Evolutionary conservation across 2,113 vertebrate genomes (phyloP).

Genomic region (Clarias macrocephalus): DNA sequence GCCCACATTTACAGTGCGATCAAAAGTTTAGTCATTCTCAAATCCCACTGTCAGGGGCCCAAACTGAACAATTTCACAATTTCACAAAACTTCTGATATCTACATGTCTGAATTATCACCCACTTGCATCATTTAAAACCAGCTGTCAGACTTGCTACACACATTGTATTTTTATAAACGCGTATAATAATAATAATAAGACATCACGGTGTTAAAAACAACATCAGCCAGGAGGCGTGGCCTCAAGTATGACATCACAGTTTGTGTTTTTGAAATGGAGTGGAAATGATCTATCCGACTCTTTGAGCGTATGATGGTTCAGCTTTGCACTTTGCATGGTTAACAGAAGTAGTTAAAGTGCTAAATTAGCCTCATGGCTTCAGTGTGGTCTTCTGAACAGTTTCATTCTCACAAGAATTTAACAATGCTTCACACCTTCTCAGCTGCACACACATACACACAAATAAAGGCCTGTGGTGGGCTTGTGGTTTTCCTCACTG

Average conservation of each 20-base stretch:
- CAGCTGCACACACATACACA: background rate
- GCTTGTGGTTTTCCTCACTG: background rate
- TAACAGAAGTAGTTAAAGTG: background rate
- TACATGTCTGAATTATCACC: background rate
- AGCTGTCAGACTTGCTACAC: background rate
- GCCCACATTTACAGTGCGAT: too few relatives aligned
- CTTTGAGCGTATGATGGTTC: background rate
- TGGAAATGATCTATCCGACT: background rate
- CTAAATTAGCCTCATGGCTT: background rate
- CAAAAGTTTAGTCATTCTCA: too few relatives aligned
- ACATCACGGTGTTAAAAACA: background rate
- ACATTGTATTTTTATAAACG: background rate
- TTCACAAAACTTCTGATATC: background rate
- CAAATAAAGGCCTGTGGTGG: too few relatives aligned
- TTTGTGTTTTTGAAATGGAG: background rate
- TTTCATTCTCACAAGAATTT: background rate
- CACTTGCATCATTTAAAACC: background rate
- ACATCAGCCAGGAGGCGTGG: background rate
- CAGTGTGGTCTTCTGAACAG: background rate
- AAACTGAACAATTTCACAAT: background rate
- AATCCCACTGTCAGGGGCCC: too few relatives aligned
- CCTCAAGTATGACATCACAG: background rate
- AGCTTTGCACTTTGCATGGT: background rate
- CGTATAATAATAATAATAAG: background rate
- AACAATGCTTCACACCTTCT: background rate